These are phyloP conservation scores for Patiria miniata DNA, from an alignment of 35 echinoderm and acorn worm genomes.

Conservation along the genomic window DNA sequence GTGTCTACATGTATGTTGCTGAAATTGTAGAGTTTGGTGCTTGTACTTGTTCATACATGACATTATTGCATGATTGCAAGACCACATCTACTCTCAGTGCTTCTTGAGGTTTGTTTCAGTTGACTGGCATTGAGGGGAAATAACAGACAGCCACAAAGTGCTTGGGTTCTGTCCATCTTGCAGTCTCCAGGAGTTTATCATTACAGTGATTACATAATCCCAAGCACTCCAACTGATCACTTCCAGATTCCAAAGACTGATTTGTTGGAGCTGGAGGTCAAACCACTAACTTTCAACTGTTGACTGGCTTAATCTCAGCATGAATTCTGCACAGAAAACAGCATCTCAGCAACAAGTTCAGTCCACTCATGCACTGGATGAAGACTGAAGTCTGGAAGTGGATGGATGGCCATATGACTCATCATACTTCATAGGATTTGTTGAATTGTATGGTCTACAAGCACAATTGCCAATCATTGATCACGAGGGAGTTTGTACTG, in stretches of 20 bases:
- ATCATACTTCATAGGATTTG: slow-evolving; percentile 14
- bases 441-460: slow-evolving; percentile 20
- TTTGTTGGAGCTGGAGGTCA: slow-evolving; percentile 1
- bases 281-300: neutral
- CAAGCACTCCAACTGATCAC: slow-evolving; percentile 18
- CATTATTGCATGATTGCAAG: neutral
- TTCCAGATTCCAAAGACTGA: slow-evolving; percentile 17
- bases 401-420: neutral
- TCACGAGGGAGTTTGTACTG: neutral
- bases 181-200: slow-evolving; percentile 21
- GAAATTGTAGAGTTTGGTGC: no score
- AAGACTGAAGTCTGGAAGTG: no score
- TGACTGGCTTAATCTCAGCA: no score
- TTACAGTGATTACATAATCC: slow-evolving; percentile 31
- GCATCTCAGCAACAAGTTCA: no score
- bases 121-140: neutral
- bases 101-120: slow-evolving; percentile 7
- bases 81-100: neutral
- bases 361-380: no score
- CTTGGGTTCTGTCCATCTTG: neutral
- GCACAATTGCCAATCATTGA: slow-evolving; percentile 28
- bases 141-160: slow-evolving; percentile 4
- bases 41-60: neutral
- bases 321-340: no score
- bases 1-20: neutral